Evolutionary conservation across 2,888 invertebrate species (phyloP), one percentile per base, ranked within the genome.

Genomic region (Mesorhabditis spiculigera): DNA sequence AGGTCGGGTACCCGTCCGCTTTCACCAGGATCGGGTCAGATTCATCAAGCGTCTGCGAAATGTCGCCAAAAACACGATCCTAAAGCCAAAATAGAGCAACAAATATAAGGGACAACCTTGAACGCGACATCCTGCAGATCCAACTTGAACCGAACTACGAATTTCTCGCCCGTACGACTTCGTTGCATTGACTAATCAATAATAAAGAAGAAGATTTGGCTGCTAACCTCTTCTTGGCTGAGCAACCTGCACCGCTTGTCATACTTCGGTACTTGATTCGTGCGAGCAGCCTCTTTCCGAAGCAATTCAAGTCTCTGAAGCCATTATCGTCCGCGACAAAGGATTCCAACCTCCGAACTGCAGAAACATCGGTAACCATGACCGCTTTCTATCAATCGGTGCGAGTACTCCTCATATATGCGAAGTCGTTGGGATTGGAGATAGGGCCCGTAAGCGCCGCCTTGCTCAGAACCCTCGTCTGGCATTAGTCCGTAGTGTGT

Each of bases 11-110:
- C 0, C 93, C 92, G 87, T 99, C 98, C 5, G 91, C 89, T 88
- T 99, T 99, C 82, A 97, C 88, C 45, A 99, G 82, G 71, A 89
- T 91, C 0, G 94, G 94, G 88, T 98, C 97, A 0, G 94, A 94
- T 88, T 97, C 96, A 72, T 90, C 90, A 65, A 91, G 88, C 0
- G 91, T 90, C 0, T 82, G 81, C 5, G 68, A 72, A 4, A 80
- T 69, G 0, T 66, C 16, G 5, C 83, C 83, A 66, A 78, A 83
- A 1, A 80, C 79, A 41, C 72, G 67, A 69, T 83, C 83, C 77
- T 81, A 43, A 65, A 61, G 16, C 8, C 16, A 64, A 42, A 61
- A 6, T 42, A 63, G n/a, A 6, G 5, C 50, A 13, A 43, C 63
- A 58, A 71, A 70, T 70, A 70, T 70, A 63, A 16, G 43, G 28